These are phyloP conservation scores for Scyliorhinus canicula DNA, from an alignment of 2,797 vertebrate genomes.

Conservation along the genomic window DNA sequence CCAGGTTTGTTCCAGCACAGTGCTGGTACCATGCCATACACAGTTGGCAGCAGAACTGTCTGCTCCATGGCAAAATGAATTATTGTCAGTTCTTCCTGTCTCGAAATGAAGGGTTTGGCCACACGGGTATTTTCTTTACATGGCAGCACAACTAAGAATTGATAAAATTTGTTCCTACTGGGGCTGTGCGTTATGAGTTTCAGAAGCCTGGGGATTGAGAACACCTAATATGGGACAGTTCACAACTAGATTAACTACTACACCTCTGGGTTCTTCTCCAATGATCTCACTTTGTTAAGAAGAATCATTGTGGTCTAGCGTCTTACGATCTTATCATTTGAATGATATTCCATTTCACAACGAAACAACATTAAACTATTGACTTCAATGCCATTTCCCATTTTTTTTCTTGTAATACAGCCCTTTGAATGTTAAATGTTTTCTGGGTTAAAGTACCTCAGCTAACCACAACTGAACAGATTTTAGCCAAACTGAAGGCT, in stretches of 20 bases:
- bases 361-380: background rate
- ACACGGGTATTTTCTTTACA: background rate
- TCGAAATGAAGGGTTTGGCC: background rate
- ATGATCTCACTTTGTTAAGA: background rate
- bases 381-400: background rate
- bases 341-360: background rate
- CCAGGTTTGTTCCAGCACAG: background rate
- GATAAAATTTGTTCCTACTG: background rate
- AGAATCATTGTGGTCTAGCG: background rate
- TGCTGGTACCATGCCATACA: slow-evolving; percentile 11
- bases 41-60: background rate
- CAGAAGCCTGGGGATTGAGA: background rate
- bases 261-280: background rate
- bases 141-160: slow-evolving; percentile 16
- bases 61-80: background rate
- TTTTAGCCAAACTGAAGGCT: no score
- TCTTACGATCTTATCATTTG: background rate
- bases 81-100: slow-evolving; percentile 8
- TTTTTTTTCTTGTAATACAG: background rate
- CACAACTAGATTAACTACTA: background rate
- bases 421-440: background rate
- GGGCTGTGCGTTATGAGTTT: background rate
- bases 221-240: background rate
- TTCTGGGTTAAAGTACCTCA: background rate
- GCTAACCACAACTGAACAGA: background rate